phyloP scores from a whole-genome alignment of 2,797 vertebrate species.

The Garrulus glandarius region DNA sequence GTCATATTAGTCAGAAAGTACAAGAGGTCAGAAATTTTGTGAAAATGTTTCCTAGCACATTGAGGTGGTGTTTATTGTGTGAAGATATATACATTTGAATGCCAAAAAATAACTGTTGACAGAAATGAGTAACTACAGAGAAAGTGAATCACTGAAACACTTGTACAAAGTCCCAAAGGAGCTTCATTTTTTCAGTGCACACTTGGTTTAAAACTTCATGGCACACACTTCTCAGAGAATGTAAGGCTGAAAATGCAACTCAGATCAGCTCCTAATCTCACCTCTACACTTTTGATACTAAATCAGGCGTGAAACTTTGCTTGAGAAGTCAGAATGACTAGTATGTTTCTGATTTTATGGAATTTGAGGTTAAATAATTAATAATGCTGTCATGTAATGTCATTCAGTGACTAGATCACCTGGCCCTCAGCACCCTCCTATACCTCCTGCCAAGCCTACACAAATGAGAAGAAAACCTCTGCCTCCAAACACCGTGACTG shows the following conservation, averaged over 20 bases:
- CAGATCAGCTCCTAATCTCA: background rate
- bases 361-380: background rate
- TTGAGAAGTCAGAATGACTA: background rate
- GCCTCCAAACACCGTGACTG: constrained; percentile 73
- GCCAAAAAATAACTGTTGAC: background rate
- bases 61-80: background rate
- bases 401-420: constrained; percentile 49
- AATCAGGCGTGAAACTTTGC: background rate
- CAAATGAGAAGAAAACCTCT: constrained; percentile 71
- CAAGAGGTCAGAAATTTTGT: background rate
- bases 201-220: background rate
- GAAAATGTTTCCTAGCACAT: background rate
- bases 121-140: background rate
- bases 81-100: background rate
- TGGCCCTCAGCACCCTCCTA: constrained; percentile 41
- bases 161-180: background rate
- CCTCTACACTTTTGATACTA: background rate
- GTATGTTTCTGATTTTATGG: background rate
- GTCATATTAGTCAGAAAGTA: background rate
- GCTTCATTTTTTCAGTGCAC: background rate
- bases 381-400: constrained; percentile 33
- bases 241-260: background rate
- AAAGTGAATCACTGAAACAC: background rate
- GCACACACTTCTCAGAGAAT: background rate
- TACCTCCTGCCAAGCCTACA: constrained; percentile 63